Base-by-base conservation (phyloP, 2,113 vertebrate species). In the Sinocyclocheilus grahami region DNA sequence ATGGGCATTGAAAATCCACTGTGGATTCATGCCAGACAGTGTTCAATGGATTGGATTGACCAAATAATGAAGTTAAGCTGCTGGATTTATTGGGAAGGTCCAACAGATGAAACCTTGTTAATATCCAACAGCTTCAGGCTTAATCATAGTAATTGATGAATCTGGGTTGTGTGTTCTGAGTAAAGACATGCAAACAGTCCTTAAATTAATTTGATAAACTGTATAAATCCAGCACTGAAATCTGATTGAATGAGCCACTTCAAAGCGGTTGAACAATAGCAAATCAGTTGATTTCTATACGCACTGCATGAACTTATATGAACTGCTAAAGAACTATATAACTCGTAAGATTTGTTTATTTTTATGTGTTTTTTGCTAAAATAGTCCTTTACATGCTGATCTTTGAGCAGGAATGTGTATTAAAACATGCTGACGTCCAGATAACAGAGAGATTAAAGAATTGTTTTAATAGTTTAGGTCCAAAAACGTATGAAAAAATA, bases 11-110 rank as follows among this genome's bases (percentile, higher is more conserved):
- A 81, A 63, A 65, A 65, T 30, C 78, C 60, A 3, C n/a, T 11
- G 39, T 81, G 78, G 58, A 48, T 53, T 18, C 42, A 13, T 71
- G 63, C 63, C 80, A 71, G 80, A 48, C 5, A 6, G 46, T 46
- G 60, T 48, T 82, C 60, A n/a, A 24, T 63, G 33, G 3, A 63
- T 7, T 33, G 24, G 16, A 82, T 33, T 53, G 6, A 67, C 16
- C 20, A 69, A 82, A 69, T 82, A 69, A 69, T 82, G 42, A 67
- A 69, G 39, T 65, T 65, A 65, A 65, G 60, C 13, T 42, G n/a
- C 39, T 10, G 39, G 60, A 81, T 65, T 65, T 81, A 65, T 27
- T 81, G 24, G 20, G 14, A 39, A 37, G 20, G 9, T 22, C 55
- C 22, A 79, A 14, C 20, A 62, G 30, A 62, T 39, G 53, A 60